Percentiles rank a stretch among this genome's conserved stretches.
These are phyloP conservation scores for Saiga tatarica DNA, from an alignment of 2,113 vertebrate species.

Conservation along the genomic window DNA sequence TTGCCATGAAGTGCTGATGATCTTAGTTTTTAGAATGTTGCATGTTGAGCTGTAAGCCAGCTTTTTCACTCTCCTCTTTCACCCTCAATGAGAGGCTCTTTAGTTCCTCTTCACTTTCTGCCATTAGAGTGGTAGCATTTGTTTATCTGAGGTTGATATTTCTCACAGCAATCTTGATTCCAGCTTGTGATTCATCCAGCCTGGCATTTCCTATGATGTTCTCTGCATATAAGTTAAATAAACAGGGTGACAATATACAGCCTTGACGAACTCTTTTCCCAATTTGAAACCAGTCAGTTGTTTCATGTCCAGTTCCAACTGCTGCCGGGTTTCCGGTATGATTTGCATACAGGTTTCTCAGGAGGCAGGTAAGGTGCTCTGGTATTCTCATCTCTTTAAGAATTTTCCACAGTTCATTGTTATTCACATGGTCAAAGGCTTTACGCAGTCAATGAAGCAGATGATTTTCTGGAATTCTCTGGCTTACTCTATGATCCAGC, in stretches of 20 bases:
- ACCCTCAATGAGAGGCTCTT: background rate
- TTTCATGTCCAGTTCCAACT: background rate
- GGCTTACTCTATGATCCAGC: background rate
- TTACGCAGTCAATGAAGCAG: background rate
- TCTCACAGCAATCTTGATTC: background rate
- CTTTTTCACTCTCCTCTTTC: background rate
- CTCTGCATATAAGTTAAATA: background rate
- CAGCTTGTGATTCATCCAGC: background rate
- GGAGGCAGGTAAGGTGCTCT: background rate
- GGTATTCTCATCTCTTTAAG: background rate
- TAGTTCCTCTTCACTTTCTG: background rate
- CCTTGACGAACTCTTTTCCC: background rate
- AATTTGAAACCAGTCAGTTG: accelerated
- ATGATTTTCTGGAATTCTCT: background rate
- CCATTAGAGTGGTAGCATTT: background rate
- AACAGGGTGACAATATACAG: background rate
- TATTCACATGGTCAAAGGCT: background rate
- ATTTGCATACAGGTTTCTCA: background rate
- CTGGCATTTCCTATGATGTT: background rate
- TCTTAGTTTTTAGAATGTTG: background rate
- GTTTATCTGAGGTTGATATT: background rate
- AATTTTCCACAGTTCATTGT: background rate
- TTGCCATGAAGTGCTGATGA: background rate
- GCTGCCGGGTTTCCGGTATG: background rate
- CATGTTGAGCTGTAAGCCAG: background rate